Base-by-base conservation (phyloP, 1,140 invertebrate genomes). In the Panulirus ornatus region DNA sequence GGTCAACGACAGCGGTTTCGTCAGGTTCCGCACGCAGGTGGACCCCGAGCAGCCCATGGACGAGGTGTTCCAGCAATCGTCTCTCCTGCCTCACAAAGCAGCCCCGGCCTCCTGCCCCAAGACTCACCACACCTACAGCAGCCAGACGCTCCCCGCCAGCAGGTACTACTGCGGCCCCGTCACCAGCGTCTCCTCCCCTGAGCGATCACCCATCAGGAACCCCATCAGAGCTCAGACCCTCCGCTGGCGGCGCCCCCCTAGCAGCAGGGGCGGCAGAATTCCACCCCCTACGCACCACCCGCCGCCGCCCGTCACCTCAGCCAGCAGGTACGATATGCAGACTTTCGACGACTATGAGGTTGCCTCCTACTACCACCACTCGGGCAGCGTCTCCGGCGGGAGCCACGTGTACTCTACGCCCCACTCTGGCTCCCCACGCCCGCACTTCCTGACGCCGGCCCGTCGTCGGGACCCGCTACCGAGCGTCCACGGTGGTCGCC, bases 1-100 rank as follows among this genome's bases (percentile, higher is more conserved):
- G 76, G 97, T 97, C 3, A 96, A 97, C 89, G 97, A 98, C 92
- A 96, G 97, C 92, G 97, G 97, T 0, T 97, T 98, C 93, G 96
- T 97, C 2, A 94, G 97, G 76, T 97, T 97, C 94, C 95, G 97
- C 38, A 76, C 87, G 0, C 79, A 78, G 36, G 82, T 66, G 11
- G 91, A 92, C 34, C 82, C 82, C 42, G 51, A 70, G 44, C 73
- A 81, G 30, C 36, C 86, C 30, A 81, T 71, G 58, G 86, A 81
- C 66, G 78, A 88, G 40, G 79, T 82, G 8, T 51, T 82, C 38
- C 42, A 73, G n/a, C 51, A 44, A 36, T 79, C 76, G 38, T 81
- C 86, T 22, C 86, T 73, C 38, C 73, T 73, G 42, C 38, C 73
- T 38, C 83, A 63, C 30, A 36, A 9, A 16, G 11, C 30, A 6